These are phyloP conservation scores for Hemaris fuciformis DNA, from an alignment of 2,888 invertebrate genomes.

Conservation along the genomic window DNA sequence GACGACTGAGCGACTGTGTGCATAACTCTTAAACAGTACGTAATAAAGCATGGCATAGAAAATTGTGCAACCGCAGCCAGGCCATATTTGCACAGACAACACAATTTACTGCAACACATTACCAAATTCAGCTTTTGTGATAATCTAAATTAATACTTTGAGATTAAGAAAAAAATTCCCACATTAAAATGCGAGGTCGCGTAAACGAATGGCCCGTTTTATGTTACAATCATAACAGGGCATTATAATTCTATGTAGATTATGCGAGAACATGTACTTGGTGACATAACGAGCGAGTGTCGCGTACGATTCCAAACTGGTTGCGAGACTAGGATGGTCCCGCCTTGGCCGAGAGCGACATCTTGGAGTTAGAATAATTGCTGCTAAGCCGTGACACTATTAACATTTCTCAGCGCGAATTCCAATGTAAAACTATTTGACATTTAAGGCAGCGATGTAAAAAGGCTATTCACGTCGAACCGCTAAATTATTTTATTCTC, in stretches of 20 bases:
- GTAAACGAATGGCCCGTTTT: constrained; percentile 30
- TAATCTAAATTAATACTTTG: constrained; percentile 62
- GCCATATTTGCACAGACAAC: constrained; percentile 43
- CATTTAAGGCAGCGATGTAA: constrained; percentile 38
- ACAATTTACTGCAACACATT: constrained; percentile 45
- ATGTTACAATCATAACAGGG: constrained; percentile 28
- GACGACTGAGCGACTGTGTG: background rate
- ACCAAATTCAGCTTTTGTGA: constrained; percentile 43
- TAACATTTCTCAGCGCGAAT: constrained; percentile 46
- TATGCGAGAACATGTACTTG: constrained; percentile 26
- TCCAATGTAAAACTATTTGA: constrained; percentile 34
- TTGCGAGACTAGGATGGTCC: constrained; percentile 49
- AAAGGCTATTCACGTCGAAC: constrained; percentile 27
- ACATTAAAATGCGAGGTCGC: constrained; percentile 68
- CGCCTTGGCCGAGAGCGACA: constrained; percentile 68
- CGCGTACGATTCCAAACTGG: constrained; percentile 45
- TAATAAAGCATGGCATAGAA: constrained; percentile 30
- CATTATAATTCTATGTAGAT: constrained; percentile 24
- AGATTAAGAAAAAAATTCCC: constrained; percentile 56
- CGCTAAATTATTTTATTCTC: constrained; percentile 32
- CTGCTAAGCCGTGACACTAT: constrained; percentile 65
- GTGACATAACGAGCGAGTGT: constrained; percentile 49
- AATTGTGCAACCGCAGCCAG: constrained; percentile 4
- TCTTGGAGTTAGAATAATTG: constrained; percentile 42
- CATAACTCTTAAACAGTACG: constrained; percentile 21